phyloP scores from a whole-genome alignment of 2,888 invertebrate genomes.

The Eristalinus sepulchralis region DNA sequence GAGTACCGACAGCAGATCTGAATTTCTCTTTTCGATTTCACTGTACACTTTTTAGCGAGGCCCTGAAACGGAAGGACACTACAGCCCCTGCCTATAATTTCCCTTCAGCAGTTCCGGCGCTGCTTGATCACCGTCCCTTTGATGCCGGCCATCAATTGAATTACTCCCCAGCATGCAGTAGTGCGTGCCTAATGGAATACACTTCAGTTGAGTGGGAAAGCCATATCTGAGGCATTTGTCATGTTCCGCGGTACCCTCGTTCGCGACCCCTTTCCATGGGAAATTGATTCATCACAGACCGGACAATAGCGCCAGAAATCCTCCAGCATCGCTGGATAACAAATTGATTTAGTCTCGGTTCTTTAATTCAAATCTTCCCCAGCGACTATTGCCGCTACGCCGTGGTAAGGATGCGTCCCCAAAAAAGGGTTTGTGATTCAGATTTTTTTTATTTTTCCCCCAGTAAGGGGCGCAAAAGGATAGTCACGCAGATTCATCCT shows the following conservation, averaged over 20 bases:
- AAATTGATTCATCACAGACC: constrained; percentile 54
- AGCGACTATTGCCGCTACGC: neutral
- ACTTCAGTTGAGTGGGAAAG: constrained; percentile 16
- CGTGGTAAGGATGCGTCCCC: neutral
- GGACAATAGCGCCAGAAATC: constrained; percentile 2
- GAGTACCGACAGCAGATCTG: neutral
- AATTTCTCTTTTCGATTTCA: neutral
- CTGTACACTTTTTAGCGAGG: neutral
- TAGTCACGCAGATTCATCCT: neutral
- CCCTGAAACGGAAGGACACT: neutral
- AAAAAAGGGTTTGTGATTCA: constrained; percentile 39
- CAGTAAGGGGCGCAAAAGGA: neutral
- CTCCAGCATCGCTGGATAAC: constrained; percentile 34
- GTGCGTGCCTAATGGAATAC: constrained; percentile 6
- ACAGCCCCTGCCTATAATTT: neutral
- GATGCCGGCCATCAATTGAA: neutral
- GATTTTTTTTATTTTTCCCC: constrained; percentile 28
- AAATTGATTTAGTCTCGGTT: constrained; percentile 48
- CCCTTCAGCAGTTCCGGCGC: neutral
- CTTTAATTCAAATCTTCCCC: constrained; percentile 30
- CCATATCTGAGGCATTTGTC: neutral
- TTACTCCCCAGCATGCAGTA: neutral
- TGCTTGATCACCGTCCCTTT: neutral
- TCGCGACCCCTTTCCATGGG: neutral
- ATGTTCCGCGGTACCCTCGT: neutral